Evolutionary conservation across 23 tunicate species (phyloP), one percentile per base, ranked within the genome.

Genomic region (Pegea sp.): DNA sequence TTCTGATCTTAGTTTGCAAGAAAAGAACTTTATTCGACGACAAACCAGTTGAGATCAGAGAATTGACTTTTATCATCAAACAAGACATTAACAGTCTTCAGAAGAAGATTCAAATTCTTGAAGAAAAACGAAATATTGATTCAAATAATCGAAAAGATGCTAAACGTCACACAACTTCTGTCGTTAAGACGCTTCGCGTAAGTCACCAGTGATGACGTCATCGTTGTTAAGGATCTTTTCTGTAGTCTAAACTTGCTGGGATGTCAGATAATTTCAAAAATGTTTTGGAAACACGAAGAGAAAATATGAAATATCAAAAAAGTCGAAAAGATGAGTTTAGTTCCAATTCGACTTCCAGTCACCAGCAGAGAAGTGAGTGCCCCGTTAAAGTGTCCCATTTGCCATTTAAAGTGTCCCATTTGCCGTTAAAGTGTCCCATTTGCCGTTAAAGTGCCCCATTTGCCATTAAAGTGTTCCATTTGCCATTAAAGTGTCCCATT

Each of bases 261-360:
- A 77, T 89, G 98, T 76, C 90, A 4, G 88, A 71, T 54, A 89
- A 58, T 34, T 89, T 89, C 57, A 89, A 89, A 67, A 66, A 81
- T 0, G 88, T 71, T n/a, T 59, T 89, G 19, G 98, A 89, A 57
- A 64, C 63, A 3, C 79, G 98, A 8, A 78, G 98, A 3, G 98
- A 89, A 77, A 89, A 89, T 34, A 89, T 89, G 98, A 70, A 71
- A 28, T 70, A 77, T 31, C 98, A 89, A 48, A 89, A 71, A 58
- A 34, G 61, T 4, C 75, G 98, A 16, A 71, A 77, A 48, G 88
- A 76, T 56, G 77, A 89, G 30, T 77, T 77, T 53, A 84, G 84
- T 58, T 61, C 76, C 57, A 74, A 63, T 57, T 16, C 46, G 16
- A 38, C 46, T 38, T 38, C 46, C 11, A 38, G 16, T 38, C 46